These are phyloP conservation scores for Lampropteryx suffumata DNA, from an alignment of 2,888 invertebrate species.

Conservation along the genomic window DNA sequence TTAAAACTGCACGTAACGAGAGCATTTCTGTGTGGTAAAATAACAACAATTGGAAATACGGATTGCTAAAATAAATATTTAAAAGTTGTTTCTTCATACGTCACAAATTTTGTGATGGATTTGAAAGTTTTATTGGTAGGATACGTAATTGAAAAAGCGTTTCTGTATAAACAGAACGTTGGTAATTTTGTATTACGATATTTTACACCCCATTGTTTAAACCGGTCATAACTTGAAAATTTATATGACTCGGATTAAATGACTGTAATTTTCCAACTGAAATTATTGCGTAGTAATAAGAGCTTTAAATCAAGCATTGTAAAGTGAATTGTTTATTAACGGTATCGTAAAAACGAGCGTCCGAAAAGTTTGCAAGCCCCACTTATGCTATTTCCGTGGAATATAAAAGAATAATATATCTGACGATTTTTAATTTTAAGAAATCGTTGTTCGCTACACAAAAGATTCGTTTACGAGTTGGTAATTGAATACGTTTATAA, in stretches of 20 bases:
- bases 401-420: constrained; percentile 4
- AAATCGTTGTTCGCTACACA: constrained; percentile 27
- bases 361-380: constrained; percentile 13
- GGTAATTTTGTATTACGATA: constrained; percentile 38
- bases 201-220: constrained; percentile 46
- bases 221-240: constrained; percentile 47
- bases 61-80: no score
- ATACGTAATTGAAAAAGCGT: constrained; percentile 11
- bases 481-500: constrained; percentile 39
- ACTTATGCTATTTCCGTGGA: constrained; percentile 7
- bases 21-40: constrained; percentile 24
- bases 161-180: constrained; percentile 17
- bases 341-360: constrained; percentile 46
- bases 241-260: constrained; percentile 44
- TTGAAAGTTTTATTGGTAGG: background rate
- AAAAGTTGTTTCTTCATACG: background rate
- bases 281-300: constrained; percentile 56
- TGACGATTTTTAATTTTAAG: constrained; percentile 23
- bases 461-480: constrained; percentile 34
- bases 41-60: constrained; percentile 12
- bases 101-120: background rate
- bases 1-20: constrained; percentile 47
- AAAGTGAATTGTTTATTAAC: constrained; percentile 60
- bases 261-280: constrained; percentile 50
- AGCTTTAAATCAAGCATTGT: constrained; percentile 51